phyloP scores from a whole-genome alignment of 2,797 vertebrate species.

The Scleropages formosus region DNA sequence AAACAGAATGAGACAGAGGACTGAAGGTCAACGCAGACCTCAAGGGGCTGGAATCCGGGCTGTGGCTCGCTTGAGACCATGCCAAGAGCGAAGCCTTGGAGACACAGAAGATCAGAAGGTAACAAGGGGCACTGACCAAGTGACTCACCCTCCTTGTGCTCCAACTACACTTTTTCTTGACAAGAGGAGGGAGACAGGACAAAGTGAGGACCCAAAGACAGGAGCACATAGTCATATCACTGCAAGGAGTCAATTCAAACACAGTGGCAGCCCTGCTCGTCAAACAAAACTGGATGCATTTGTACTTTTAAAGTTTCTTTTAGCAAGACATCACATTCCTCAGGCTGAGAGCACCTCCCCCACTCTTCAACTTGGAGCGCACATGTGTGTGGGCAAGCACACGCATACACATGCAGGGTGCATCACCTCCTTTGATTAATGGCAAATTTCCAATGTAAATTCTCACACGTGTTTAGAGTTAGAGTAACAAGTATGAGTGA shows the following conservation, averaged over 20 bases:
- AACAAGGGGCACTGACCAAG: constrained; percentile 39
- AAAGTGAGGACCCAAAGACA: neutral
- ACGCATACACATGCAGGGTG: constrained; percentile 65
- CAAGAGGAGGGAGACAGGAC: neutral
- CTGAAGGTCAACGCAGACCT: too few relatives aligned
- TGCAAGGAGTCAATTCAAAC: constrained; percentile 52
- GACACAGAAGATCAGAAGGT: constrained; percentile 45
- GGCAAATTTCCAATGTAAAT: too few relatives aligned
- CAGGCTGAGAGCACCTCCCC: constrained; percentile 62
- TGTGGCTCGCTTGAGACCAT: too few relatives aligned
- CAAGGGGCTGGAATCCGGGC: too few relatives aligned
- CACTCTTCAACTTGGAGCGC: constrained; percentile 47
- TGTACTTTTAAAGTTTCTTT: constrained; percentile 65
- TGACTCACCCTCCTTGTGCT: neutral
- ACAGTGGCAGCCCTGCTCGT: constrained; percentile 64
- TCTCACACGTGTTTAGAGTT: neutral
- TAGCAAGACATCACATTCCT: constrained; percentile 73
- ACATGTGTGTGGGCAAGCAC: constrained; percentile 42
- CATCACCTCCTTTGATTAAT: too few relatives aligned
- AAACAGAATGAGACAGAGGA: too few relatives aligned
- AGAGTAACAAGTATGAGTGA: neutral
- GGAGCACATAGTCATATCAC: constrained; percentile 28
- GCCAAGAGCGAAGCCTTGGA: too few relatives aligned
- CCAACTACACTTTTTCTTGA: neutral
- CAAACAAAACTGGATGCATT: constrained; percentile 68